These are phyloP conservation scores for Mimachlamys varia DNA, from an alignment of 2,888 invertebrate genomes.

Conservation along the genomic window DNA sequence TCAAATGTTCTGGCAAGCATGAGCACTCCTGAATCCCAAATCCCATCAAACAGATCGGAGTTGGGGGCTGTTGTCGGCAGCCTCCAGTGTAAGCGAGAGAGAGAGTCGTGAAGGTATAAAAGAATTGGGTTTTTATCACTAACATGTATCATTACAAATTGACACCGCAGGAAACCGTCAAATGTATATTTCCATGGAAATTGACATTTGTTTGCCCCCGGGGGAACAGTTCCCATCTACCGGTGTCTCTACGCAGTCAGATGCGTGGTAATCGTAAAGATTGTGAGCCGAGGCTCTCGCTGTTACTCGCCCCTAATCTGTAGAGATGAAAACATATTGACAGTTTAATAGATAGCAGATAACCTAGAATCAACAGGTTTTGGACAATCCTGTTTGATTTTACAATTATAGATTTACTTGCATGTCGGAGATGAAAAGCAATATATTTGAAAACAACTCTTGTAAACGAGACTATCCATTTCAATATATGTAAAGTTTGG, in stretches of 20 bases:
- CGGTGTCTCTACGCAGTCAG: neutral
- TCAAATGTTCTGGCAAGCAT: neutral
- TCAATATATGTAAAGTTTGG: neutral
- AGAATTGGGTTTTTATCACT: slow-evolving; percentile 7
- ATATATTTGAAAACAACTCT: neutral
- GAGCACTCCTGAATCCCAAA: neutral
- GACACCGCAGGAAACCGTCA: slow-evolving; percentile 34
- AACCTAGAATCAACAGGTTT: neutral
- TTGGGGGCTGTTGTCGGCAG: neutral
- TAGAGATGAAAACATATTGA: slow-evolving; percentile 28
- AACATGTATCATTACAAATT: slow-evolving; percentile 34
- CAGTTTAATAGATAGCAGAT: slow-evolving; percentile 24
- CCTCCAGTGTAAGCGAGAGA: neutral
- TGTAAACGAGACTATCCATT: neutral
- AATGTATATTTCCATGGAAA: slow-evolving; percentile 34
- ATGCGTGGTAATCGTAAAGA: neutral
- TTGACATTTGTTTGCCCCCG: slow-evolving; percentile 23
- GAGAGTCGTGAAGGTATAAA: slow-evolving; percentile 1
- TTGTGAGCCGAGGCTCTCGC: neutral
- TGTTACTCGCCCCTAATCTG: neutral
- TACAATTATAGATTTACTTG: slow-evolving; percentile 15
- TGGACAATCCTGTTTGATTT: slow-evolving; percentile 31
- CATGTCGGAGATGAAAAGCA: slow-evolving; percentile 8
- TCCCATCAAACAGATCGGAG: neutral
- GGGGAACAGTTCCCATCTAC: slow-evolving; percentile 15